phyloP scores from a whole-genome alignment of 2,797 vertebrate species.

The Lutjanus argentimaculatus region DNA sequence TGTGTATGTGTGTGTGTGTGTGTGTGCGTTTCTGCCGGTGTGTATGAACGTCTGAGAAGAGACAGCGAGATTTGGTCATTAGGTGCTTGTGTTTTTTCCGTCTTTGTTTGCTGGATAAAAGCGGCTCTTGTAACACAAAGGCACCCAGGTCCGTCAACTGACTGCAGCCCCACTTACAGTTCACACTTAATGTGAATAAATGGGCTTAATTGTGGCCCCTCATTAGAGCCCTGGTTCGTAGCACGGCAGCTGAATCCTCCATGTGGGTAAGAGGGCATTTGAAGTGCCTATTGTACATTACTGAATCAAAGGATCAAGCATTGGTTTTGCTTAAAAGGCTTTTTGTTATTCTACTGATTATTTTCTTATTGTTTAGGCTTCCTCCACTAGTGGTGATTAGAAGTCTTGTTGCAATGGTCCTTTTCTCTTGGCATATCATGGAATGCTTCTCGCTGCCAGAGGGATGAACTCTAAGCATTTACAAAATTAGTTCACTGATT shows the following conservation, averaged over 20 bases:
- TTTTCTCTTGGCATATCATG: constrained; percentile 65
- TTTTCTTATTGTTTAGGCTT: constrained; percentile 81
- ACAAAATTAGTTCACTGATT: constrained; percentile 43
- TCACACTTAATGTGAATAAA: constrained; percentile 89
- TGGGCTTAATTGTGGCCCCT: constrained; percentile 87
- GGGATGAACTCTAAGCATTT: constrained; percentile 36
- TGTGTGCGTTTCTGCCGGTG: constrained; percentile 40
- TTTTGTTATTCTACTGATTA: constrained; percentile 83
- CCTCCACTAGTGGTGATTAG: constrained; percentile 78
- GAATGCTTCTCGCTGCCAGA: constrained; percentile 68
- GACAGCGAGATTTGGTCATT: constrained; percentile 80
- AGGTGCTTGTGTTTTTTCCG: constrained; percentile 84
- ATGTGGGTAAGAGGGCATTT: constrained; percentile 84
- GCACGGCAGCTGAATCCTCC: constrained; percentile 85
- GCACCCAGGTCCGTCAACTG: constrained; percentile 79
- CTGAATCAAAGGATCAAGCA: constrained; percentile 84
- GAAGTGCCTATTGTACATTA: constrained; percentile 81
- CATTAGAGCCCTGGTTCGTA: constrained; percentile 83
- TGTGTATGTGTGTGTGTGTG: constrained; percentile 39
- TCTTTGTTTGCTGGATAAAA: constrained; percentile 86
- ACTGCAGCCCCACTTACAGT: constrained; percentile 83
- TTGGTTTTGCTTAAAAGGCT: constrained; percentile 81
- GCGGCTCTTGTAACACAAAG: constrained; percentile 85
- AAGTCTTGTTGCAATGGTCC: constrained; percentile 66
- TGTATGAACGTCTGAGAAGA: constrained; percentile 65